A percentile compares a stretch with the other conserved stretches of the same genome.
Conservation (phyloP, 2,797 vertebrate species). For the Hypotaenidia philippensis region DNA sequence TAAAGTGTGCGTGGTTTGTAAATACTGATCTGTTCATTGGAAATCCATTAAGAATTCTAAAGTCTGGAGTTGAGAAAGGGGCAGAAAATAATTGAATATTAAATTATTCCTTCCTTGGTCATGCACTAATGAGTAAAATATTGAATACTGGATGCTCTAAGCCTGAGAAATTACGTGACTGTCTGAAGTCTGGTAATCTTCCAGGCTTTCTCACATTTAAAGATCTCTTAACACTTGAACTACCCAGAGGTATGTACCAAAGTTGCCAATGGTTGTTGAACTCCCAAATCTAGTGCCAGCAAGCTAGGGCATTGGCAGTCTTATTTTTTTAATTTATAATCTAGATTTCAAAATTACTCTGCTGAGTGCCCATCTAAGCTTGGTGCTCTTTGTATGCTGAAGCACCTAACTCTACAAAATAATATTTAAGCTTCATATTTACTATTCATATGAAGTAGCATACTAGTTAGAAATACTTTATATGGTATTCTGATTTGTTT, state of each 20-base stretch:
- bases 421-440: neutral
- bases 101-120: neutral
- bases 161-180: neutral
- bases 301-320: neutral
- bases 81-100: neutral
- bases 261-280: neutral
- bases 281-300: neutral
- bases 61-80: neutral
- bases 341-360: neutral
- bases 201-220: neutral
- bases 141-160: neutral
- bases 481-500: neutral
- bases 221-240: neutral
- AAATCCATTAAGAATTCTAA: neutral
- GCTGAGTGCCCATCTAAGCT: neutral
- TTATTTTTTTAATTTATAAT: neutral
- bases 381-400: neutral
- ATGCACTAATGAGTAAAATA: neutral
- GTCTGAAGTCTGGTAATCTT: neutral
- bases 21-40: neutral
- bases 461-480: neutral
- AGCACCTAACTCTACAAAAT: neutral
- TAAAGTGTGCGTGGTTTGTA: neutral
- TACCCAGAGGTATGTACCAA: neutral
- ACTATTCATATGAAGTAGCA: neutral